Base-by-base conservation (phyloP, 2,888 invertebrate species). In the Micropterix aruncella region DNA sequence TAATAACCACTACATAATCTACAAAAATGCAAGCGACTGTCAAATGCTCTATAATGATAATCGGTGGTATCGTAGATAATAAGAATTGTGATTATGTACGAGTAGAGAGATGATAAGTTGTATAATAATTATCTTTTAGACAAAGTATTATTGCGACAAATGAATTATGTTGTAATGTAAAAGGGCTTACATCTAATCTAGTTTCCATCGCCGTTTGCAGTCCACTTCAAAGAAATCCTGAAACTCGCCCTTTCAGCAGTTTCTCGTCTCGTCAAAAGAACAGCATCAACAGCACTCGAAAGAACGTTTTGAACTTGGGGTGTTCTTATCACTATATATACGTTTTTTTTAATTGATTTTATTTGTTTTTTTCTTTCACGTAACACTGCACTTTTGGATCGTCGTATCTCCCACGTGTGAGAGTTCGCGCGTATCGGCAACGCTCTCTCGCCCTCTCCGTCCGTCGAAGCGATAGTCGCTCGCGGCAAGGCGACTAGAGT, bases 401-500 rank as follows among this genome's bases (percentile, higher is more conserved):
- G 27, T 27, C 27, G 27, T n/a, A n/a, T n/a, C n/a, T n/a, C n/a
- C n/a, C n/a, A n/a, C n/a, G n/a, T n/a, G n/a, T 27, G 27, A 12
- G 12, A 7, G 27, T 27, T 27, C 27, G 27, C 12, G 27, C 5
- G 12, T 5, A 27, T 27, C 27, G 27, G 12, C 27, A 27, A 12
- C 12, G 27, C 27, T 42, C 68, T 70, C 70, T 70, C 70, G 67
- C 70, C 66, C 68, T 70, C 66, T 70, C 70, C 70, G 69, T 65
- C 60, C 62, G 65, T 19, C 62, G 60, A n/a, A 59, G 46, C 42
- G 51, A 61, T 63, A 65, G 64, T 65, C 68, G 66, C 55, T 64
- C 69, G 60, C 71, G 70, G 70, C 71, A 71, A 70, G 70, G 70
- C 71, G 71, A 71, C 71, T 70, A 71, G 70, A 71, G 70, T 65